Evolutionary conservation across 2,888 invertebrate genomes (phyloP), one percentile per base, ranked within the genome.

Genomic region (Mellilla xanthometata): DNA sequence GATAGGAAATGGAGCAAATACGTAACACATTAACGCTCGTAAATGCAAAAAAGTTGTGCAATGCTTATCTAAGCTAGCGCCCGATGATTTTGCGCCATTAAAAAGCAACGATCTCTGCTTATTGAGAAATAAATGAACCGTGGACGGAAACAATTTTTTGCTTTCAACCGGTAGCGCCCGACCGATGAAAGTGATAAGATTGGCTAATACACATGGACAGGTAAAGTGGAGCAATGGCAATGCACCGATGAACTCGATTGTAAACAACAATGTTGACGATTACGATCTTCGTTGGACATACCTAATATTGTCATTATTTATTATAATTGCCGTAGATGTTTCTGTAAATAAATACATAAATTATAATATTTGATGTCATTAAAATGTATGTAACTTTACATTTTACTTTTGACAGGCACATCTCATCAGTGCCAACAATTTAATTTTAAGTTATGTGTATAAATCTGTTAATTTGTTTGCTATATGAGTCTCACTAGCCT

Each of bases 61-160:
- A 63, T 60, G 48, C 35, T 43, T 39, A 54, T 54, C 52, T 52
- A 48, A 44, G 46, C 27, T 28, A 44, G 45, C 38, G 44, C 39
- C 43, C 41, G 55, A 56, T 58, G 56, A 53, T 60, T 64, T 49
- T 40, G 26, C 24, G 24, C 28, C 28, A 44, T 36, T 36, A 39
- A 39, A 34, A 50, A 50, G 42, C 23, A 36, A 49, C 53, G 46
- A 54, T 56, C 40, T 49, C 30, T 56, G 11, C 28, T 36, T 29
- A 60, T 65, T 60, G 59, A 59, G 61, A 62, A 67, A 60, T 63
- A 67, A 76, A 72, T 76, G 72, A 72, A 72, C 65, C 72, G 69
- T 73, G 65, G 34, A 62, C 69, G 67, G 70, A 71, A 73, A 58
- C 61, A 56, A 58, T 62, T 63, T 47, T 67, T 69, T 65, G 49